Evolutionary conservation across 2,113 vertebrate species (phyloP).

Genomic region (Cinclus cinclus): DNA sequence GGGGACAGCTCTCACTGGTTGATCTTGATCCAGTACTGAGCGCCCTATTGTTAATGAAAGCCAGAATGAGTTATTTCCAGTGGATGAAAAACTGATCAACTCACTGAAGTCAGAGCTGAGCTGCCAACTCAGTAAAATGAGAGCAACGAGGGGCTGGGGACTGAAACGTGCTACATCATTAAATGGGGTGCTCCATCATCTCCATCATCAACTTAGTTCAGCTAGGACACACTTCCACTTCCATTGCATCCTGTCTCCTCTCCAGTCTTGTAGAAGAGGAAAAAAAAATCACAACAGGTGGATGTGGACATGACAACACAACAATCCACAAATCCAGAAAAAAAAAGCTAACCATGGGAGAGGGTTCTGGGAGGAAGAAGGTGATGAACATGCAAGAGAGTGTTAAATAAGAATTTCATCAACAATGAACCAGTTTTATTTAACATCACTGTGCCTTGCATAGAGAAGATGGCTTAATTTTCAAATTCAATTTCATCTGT

Average conservation of each 20-base stretch:
- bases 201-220: background rate
- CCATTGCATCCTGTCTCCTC: background rate
- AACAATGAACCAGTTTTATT: background rate
- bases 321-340: background rate
- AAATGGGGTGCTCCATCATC: background rate
- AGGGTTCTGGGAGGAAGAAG: background rate
- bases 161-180: background rate
- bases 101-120: background rate
- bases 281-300: no score
- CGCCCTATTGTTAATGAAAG: background rate
- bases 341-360: background rate
- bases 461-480: background rate
- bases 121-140: background rate
- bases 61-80: background rate
- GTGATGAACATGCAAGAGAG: background rate
- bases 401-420: background rate
- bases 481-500: background rate
- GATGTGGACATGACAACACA: background rate
- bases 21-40: background rate
- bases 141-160: background rate
- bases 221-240: background rate
- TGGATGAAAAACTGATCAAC: background rate
- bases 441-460: background rate
- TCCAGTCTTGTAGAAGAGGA: background rate
- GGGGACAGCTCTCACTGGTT: background rate